Percentiles rank a stretch among this genome's conserved stretches.
Evolutionary conservation across 2,888 invertebrate species (phyloP).

Genomic region (Hirtodrosophila trivittata): DNA sequence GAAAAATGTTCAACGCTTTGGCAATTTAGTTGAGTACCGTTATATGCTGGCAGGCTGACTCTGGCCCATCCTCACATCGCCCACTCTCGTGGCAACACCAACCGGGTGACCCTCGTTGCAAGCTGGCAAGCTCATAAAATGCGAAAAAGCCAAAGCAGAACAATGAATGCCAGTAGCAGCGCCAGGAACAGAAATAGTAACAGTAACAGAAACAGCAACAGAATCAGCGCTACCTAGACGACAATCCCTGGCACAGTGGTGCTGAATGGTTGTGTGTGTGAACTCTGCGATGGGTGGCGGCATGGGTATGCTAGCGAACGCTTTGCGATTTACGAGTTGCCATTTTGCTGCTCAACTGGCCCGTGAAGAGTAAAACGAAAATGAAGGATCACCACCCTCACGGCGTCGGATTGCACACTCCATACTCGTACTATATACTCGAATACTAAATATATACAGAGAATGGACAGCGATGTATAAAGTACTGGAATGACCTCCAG

Average conservation of each 20-base stretch:
- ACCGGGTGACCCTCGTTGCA: conserved; percentile 8
- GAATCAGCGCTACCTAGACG: conserved; percentile 38
- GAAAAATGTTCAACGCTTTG: conserved; percentile 83
- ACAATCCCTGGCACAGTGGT: conserved; percentile 31
- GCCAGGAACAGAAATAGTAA: conserved; percentile 7
- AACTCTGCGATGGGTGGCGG: neutral
- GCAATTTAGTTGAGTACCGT: conserved; percentile 79
- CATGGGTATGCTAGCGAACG: conserved; percentile 10
- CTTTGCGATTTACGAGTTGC: conserved; percentile 73
- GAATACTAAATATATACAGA: neutral
- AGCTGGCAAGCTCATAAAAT: conserved; percentile 66
- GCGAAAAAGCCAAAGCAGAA: conserved; percentile 68
- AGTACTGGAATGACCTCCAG: neutral
- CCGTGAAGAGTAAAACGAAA: conserved; percentile 64
- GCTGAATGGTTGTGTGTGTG: neutral
- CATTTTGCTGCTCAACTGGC: conserved; percentile 74
- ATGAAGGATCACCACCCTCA: conserved; percentile 46
- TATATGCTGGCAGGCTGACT: conserved; percentile 65
- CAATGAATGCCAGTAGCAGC: conserved; percentile 64
- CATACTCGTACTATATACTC: too few species aligned
- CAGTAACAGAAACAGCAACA: conserved; percentile 17
- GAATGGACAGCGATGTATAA: neutral
- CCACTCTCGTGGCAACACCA: neutral
- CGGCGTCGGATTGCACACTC: neutral
- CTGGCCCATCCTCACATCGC: neutral